These are phyloP conservation scores for Heteromormyrus szaboi DNA, from an alignment of 2,797 vertebrate species.

Conservation along the genomic window DNA sequence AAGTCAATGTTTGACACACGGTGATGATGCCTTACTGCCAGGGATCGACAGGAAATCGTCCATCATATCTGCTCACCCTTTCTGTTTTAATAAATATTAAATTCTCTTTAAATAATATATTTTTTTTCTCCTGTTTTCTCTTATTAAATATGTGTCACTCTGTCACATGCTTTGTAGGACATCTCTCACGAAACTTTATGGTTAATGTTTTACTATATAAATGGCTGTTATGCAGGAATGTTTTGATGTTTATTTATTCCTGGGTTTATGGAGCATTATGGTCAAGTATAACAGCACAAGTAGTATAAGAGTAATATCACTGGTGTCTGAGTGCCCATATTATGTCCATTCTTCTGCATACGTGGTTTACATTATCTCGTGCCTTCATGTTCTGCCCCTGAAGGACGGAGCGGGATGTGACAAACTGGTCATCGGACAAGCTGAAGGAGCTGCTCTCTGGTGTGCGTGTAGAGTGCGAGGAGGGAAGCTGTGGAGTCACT, in stretches of 20 bases:
- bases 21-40: background rate
- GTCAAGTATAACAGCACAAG: background rate
- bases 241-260: background rate
- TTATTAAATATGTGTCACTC: background rate
- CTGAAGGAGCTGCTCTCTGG: constrained; percentile 79
- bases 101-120: background rate
- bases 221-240: background rate
- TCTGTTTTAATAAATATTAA: background rate
- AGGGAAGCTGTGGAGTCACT: constrained; percentile 84
- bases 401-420: constrained; percentile 95
- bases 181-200: background rate
- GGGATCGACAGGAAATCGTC: background rate
- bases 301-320: background rate
- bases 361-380: background rate
- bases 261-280: background rate
- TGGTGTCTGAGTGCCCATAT: background rate
- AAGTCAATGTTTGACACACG: background rate
- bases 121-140: background rate
- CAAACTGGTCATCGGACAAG: constrained; percentile 89
- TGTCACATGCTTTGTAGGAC: background rate
- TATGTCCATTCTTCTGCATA: background rate
- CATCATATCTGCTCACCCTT: background rate
- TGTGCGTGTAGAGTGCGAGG: constrained; percentile 70
- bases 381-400: background rate
- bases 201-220: background rate